Evolutionary conservation across 1,140 invertebrate species (phyloP).

Genomic region (Protaetia brevitarsis): DNA sequence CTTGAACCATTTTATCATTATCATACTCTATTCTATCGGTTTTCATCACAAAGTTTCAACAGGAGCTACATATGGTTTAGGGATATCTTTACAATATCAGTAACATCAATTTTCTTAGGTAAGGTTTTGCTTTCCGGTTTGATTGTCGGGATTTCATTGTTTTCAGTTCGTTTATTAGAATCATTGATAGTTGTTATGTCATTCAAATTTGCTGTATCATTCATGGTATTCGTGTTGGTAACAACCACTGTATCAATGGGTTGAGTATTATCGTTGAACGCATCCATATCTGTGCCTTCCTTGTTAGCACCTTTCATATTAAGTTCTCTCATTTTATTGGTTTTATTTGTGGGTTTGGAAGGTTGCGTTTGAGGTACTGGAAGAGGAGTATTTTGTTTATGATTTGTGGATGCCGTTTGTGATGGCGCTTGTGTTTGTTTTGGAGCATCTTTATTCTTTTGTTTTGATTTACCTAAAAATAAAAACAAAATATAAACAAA

Average conservation of each 20-base stretch:
- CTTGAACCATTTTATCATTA: constrained; percentile 41
- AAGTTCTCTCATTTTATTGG: constrained; percentile 45
- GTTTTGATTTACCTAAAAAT: constrained; percentile 44
- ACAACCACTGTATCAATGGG: constrained; percentile 1
- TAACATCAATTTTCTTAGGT: constrained; percentile 39
- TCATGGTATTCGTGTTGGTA: constrained; percentile 12
- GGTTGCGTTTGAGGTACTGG: constrained; percentile 38
- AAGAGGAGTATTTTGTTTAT: constrained; percentile 24
- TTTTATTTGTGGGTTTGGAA: constrained; percentile 39
- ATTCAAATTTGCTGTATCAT: constrained; percentile 1
- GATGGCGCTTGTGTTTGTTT: constrained; percentile 18
- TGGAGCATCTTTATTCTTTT: constrained; percentile 28
- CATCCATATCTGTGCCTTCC: constrained; percentile 51
- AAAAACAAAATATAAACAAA: constrained; percentile 18
- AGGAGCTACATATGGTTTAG: constrained; percentile 33
- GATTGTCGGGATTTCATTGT: constrained; percentile 22
- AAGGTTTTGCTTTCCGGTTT: background rate
- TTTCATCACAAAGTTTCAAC: constrained; percentile 37
- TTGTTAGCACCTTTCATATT: constrained; percentile 48
- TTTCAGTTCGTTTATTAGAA: constrained; percentile 24
- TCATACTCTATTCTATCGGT: constrained; percentile 35
- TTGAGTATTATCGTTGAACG: constrained; percentile 42
- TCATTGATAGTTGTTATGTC: constrained; percentile 2
- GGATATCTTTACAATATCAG: constrained; percentile 43
- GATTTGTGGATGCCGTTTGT: constrained; percentile 15